These are phyloP conservation scores for Cephus pulcher DNA, from an alignment of 2,888 invertebrate species.

Conservation along the genomic window DNA sequence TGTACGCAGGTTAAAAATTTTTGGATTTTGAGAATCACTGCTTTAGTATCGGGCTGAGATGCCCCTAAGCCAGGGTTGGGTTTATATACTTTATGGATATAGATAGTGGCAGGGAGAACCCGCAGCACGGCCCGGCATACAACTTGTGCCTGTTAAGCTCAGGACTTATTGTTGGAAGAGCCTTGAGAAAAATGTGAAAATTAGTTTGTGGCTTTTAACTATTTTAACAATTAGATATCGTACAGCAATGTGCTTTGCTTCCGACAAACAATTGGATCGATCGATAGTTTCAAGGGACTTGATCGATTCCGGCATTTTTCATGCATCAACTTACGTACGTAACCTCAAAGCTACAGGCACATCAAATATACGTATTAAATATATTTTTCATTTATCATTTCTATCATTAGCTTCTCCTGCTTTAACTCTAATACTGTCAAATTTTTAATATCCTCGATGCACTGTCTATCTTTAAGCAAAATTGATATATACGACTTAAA, in stretches of 20 bases:
- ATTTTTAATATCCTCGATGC: too few relatives aligned
- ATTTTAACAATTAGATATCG: too few relatives aligned
- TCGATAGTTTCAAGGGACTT: too few relatives aligned
- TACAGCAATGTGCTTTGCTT: too few relatives aligned
- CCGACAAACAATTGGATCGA: too few relatives aligned
- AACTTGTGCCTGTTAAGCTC: conserved; percentile 39
- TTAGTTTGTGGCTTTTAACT: not conserved
- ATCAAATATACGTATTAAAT: too few relatives aligned
- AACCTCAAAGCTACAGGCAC: too few relatives aligned
- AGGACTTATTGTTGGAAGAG: not conserved
- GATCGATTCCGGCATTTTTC: too few relatives aligned
- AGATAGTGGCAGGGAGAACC: conserved; percentile 35
- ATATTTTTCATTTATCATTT: too few relatives aligned
- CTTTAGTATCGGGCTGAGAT: conserved; percentile 10
- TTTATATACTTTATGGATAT: conserved; percentile 56
- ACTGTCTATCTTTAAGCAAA: not conserved
- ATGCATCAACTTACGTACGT: too few relatives aligned
- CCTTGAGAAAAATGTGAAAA: not conserved
- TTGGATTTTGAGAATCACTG: conserved; percentile 45
- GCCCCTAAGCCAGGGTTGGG: conserved; percentile 21
- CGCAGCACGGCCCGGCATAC: conserved; percentile 33
- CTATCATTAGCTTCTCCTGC: too few relatives aligned
- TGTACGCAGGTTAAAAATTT: not conserved
- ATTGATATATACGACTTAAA: not conserved
- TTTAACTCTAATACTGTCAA: too few relatives aligned